These are phyloP conservation scores for Akabosia matsudoensis DNA, from an alignment of 1,140 invertebrate species.

Conservation along the genomic window DNA sequence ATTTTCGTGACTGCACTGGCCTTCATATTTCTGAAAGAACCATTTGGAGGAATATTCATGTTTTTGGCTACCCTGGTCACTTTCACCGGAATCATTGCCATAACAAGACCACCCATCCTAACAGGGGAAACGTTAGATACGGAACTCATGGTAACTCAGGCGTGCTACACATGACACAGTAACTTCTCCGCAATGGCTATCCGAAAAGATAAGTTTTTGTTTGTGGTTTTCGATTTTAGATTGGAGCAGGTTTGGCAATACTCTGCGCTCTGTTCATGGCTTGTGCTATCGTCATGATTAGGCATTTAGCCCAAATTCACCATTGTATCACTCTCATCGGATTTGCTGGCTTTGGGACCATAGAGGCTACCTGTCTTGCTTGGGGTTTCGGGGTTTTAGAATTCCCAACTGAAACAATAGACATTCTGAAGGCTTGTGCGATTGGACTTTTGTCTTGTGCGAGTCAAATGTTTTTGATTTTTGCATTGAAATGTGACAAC, in stretches of 20 bases:
- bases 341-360: constrained; percentile 43
- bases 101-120: constrained; percentile 38
- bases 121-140: constrained; percentile 35
- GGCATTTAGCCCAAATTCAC: constrained; percentile 44
- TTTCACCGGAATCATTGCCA: constrained; percentile 30
- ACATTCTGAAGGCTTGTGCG: constrained; percentile 36
- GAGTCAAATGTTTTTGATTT: constrained; percentile 45
- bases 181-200: background rate
- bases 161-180: background rate
- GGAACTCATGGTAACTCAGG: constrained; percentile 34
- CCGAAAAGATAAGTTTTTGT: background rate
- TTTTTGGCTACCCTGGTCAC: constrained; percentile 38
- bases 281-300: constrained; percentile 45
- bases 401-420: constrained; percentile 37
- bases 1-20: constrained; percentile 40
- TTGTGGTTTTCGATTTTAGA: constrained; percentile 24
- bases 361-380: constrained; percentile 27
- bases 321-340: constrained; percentile 42
- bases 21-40: constrained; percentile 35
- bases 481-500: constrained; percentile 43
- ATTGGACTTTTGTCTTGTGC: constrained; percentile 39
- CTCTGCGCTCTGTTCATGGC: constrained; percentile 42
- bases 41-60: constrained; percentile 39
- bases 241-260: constrained; percentile 40
- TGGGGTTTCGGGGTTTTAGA: constrained; percentile 33